Base-by-base conservation (phyloP, 2,113 vertebrate genomes). In the Dipodomys ordii region DNA sequence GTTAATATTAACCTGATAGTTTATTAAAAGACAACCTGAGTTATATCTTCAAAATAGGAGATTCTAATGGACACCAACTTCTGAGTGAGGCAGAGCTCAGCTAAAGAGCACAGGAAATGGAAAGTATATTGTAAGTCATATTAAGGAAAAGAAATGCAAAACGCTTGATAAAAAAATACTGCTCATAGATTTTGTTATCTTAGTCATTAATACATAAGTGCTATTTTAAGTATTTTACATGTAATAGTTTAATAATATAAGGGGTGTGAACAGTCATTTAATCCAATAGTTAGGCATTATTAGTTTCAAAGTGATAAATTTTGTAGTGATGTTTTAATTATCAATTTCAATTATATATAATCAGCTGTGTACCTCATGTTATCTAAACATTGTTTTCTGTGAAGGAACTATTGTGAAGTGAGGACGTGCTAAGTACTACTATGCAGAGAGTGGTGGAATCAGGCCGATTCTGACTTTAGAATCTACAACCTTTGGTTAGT, bases 21-120 rank as follows among this genome's bases (percentile, higher is more conserved):
- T 94, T 53, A 88, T 79, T 53, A 39, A 90, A 87, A 32, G 46
- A 60, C 30, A 95, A 67, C 18, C 39, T 90, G 72, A 93, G 79
- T 60, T 90, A 1, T 76, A 15, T 80, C 27, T 90, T 73, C 71
- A 90, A 86, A 82, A 71, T 90, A 69, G 0, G 20, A 2, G 5
- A 44, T 90, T 91, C 87, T 65, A 39, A 91, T 69, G 77, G 83
- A 35, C 53, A 6, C 68, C 92, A 84, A 35, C 12, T 46, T 93
- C 15, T 85, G 20, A 91, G 35, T 62, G 65, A 83, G 86, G 30
- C 6, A 27, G 4, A 18, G 1, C 69, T 86, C 35, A n/a, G 39
- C 30, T 35, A n/a, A 64, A 53, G 4, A 94, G 30, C 13, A 82
- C 7, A 44, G 25, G 53, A 90, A 76, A 22, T 32, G 7, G 3